A percentile compares a stretch with the other conserved stretches of the same genome.
phyloP scores from a whole-genome alignment of 2,888 invertebrate genomes.

The Lacanobia oleracea region DNA sequence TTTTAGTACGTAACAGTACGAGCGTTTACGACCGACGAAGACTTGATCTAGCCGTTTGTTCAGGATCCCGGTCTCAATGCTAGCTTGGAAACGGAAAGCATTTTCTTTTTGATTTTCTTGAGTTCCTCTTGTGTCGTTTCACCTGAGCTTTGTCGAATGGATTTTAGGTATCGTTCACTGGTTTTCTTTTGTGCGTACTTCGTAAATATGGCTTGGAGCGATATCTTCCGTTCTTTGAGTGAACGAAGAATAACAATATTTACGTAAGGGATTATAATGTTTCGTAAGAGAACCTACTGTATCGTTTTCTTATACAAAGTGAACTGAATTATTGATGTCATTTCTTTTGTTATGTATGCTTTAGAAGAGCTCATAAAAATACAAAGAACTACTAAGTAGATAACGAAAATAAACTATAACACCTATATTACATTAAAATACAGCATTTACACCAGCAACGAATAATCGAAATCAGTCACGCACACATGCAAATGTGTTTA shows the following conservation, averaged over 20 bases:
- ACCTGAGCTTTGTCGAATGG: slow-evolving; percentile 50
- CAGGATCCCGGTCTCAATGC: slow-evolving; percentile 53
- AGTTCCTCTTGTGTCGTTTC: slow-evolving; percentile 40
- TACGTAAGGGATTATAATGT: slow-evolving; percentile 24
- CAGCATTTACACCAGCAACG: no score
- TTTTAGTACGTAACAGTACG: slow-evolving; percentile 62
- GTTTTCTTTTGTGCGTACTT: slow-evolving; percentile 46
- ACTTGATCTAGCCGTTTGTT: slow-evolving; percentile 68
- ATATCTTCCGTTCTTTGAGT: slow-evolving; percentile 36
- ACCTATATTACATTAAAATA: no score
- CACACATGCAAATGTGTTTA: no score
- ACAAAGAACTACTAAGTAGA: no score
- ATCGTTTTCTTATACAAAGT: slow-evolving; percentile 9
- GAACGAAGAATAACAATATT: slow-evolving; percentile 31
- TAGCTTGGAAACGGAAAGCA: slow-evolving; percentile 36
- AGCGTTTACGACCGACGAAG: slow-evolving; percentile 59
- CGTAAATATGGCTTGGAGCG: slow-evolving; percentile 23
- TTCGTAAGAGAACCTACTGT: not conserved
- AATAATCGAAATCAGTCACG: no score
- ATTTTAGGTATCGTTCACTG: slow-evolving; percentile 47
- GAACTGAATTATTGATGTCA: slow-evolving; percentile 16
- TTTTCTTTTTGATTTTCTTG: slow-evolving; percentile 59
- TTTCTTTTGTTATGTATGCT: not conserved
- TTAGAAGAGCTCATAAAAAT: no score
- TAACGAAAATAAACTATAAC: no score